Conservation (phyloP, 2,113 vertebrate genomes). For the Oriolus oriolus region DNA sequence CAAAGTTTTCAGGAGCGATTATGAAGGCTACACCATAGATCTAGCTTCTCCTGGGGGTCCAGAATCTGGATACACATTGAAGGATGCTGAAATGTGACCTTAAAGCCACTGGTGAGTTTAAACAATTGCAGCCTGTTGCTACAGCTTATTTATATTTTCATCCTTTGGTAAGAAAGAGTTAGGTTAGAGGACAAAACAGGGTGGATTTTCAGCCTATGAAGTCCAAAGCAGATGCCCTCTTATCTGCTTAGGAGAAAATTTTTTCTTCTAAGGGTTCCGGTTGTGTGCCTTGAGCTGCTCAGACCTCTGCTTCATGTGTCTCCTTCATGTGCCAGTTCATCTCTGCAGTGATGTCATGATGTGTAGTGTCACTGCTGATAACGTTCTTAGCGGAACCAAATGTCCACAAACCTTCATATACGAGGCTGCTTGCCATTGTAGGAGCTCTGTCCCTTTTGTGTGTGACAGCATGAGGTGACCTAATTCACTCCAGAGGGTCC, state of each 20-base stretch:
- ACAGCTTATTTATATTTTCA: neutral
- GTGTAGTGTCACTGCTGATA: neutral
- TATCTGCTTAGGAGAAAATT: neutral
- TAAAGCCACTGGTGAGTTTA: neutral
- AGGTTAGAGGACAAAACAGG: neutral
- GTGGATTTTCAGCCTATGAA: neutral
- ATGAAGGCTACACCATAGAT: neutral
- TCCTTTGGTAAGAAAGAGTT: neutral
- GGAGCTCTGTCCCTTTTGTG: neutral
- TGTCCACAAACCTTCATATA: neutral
- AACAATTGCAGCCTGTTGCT: neutral
- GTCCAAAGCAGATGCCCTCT: neutral
- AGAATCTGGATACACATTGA: neutral
- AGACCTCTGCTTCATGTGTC: neutral
- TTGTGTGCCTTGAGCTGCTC: neutral
- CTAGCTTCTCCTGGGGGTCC: neutral
- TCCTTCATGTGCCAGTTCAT: neutral
- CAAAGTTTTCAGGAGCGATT: neutral
- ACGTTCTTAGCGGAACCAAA: neutral
- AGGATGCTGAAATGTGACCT: neutral
- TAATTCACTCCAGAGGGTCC: neutral
- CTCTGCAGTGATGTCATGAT: neutral
- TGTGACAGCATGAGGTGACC: neutral
- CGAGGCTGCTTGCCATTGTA: neutral
- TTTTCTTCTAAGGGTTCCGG: neutral